Evolutionary conservation across 1,140 invertebrate species (phyloP), one percentile per base, ranked within the genome.

Genomic region (Brachionus asplanchnoidis): DNA sequence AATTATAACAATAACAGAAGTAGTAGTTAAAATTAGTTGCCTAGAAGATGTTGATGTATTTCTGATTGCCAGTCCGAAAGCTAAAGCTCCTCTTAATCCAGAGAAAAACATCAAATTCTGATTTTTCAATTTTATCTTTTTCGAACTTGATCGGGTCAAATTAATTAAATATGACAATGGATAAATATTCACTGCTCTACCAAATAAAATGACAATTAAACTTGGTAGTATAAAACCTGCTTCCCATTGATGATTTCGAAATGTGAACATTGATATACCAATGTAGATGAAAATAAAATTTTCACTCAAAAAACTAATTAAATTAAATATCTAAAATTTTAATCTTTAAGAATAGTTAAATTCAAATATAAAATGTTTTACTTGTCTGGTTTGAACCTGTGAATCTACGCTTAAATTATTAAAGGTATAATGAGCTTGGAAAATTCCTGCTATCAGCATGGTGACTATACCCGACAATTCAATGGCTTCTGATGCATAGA

Each of bases 231-330:
- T 97, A 88, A 99, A 98, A 73, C 93, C 93, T 32, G 93, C 92
- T 90, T 97, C 94, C 90, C 97, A 99, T 87, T 94, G 93, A 89
- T 97, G 96, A 86, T 95, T 95, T 11, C 97, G 97, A 89, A 97
- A 97, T 0, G 97, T 98, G 88, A 99, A 98, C 93, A 98, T 97
- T 5, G 95, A 97, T 0, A 99, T 97, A 17, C 97, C 97, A 88
- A 99, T 98, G 90, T 99, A 99, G 26, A 95, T 95, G 90, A 99
- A 99, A 86, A 99, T 98, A 90, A 99, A 99, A 91, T 98, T 98
- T 89, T 99, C 97, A 0, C 95, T 95, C 83, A 99, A 91, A 90
- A 99, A 99, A 90, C 97, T 98, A 65, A 98, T 91, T 85, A 98
- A 90, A 88, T 98, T 95, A 91, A 98, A 98, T 66, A 98, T 91